These are phyloP conservation scores for Gambusia yucatana DNA, from an alignment of 2,797 vertebrate species.

Conservation along the genomic window DNA sequence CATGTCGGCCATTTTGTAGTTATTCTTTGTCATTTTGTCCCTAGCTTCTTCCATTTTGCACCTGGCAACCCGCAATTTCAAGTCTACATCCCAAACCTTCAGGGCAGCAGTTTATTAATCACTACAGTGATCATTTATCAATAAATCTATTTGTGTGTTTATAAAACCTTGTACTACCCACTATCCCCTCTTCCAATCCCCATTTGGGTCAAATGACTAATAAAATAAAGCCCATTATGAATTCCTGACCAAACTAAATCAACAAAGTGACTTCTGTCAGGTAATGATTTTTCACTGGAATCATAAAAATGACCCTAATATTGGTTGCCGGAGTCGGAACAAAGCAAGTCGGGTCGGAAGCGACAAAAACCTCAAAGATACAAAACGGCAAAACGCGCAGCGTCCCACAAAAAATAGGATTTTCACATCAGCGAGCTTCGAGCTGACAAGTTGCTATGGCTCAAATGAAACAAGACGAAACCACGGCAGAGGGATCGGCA, in stretches of 20 bases:
- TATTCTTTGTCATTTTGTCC: neutral
- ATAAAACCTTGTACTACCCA: neutral
- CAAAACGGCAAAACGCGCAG: conserved; percentile 4
- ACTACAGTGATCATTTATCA: neutral
- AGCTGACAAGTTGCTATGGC: conserved; percentile 31
- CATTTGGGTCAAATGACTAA: neutral
- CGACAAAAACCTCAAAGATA: neutral
- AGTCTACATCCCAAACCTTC: neutral
- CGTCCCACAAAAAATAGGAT: neutral
- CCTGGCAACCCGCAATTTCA: neutral
- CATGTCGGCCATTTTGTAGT: neutral
- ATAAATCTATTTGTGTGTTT: neutral
- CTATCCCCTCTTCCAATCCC: neutral
- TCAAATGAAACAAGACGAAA: conserved; percentile 24
- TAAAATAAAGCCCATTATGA: neutral
- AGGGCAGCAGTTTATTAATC: neutral
- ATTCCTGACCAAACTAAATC: neutral
- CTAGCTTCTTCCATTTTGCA: neutral
- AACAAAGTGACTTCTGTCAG: neutral
- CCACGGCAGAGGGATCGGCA: neutral
- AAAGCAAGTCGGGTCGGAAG: neutral
- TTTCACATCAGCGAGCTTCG: conserved; percentile 15
- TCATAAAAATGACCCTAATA: neutral
- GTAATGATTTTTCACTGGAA: no score
- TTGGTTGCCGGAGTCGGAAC: neutral